These are phyloP conservation scores for Orthochromis malagaraziensis DNA, from an alignment of 2,113 vertebrate genomes.

Conservation along the genomic window DNA sequence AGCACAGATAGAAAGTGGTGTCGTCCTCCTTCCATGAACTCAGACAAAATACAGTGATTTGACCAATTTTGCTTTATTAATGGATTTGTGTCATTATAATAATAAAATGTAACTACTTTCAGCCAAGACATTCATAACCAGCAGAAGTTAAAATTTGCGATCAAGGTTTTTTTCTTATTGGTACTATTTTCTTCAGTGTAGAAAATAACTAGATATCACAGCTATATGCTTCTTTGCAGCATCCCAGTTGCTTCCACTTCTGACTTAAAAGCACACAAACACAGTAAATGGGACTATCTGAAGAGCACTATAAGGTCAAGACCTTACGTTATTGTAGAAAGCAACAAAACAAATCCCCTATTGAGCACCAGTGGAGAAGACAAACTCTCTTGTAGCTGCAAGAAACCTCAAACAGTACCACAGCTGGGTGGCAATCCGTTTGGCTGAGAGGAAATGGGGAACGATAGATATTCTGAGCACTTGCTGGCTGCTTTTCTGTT, in stretches of 20 bases:
- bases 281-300: background rate
- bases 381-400: background rate
- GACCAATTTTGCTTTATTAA: background rate
- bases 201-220: background rate
- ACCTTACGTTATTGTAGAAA: background rate
- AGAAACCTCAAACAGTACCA: background rate
- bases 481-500: background rate
- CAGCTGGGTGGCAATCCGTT: background rate
- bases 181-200: background rate
- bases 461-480: accelerated
- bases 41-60: background rate
- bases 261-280: background rate
- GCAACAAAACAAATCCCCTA: background rate
- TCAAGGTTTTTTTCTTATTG: background rate
- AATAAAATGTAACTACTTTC: background rate
- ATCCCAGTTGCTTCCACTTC: background rate
- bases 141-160: background rate
- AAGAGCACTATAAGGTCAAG: background rate
- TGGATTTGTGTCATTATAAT: background rate
- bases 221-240: background rate
- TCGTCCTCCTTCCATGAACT: background rate
- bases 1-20: background rate
- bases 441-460: accelerated
- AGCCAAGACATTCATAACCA: background rate
- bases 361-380: background rate